phyloP scores from a whole-genome alignment of 2,888 invertebrate species.

The Phaonia tiefii region DNA sequence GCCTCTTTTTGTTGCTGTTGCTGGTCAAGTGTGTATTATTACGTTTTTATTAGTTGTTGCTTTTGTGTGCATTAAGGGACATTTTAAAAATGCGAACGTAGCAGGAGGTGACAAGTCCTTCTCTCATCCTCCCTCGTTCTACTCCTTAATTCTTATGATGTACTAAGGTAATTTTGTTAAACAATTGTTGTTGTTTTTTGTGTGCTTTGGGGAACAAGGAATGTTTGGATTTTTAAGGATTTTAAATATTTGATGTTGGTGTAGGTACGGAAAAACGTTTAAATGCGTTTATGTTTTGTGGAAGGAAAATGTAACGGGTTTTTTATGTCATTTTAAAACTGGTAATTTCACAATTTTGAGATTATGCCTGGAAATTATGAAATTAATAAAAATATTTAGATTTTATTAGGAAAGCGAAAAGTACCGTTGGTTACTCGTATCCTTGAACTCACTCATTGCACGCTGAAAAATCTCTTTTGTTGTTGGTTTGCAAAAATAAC shows the following conservation, averaged over 20 bases:
- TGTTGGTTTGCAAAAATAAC: too few relatives aligned
- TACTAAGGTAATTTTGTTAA: constrained; percentile 44
- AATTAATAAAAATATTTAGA: too few relatives aligned
- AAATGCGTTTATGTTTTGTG: too few relatives aligned
- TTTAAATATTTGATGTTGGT: constrained; percentile 19
- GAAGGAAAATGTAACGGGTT: too few relatives aligned
- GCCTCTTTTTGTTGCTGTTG: constrained; percentile 46
- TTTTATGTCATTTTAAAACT: too few relatives aligned
- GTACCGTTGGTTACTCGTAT: too few relatives aligned
- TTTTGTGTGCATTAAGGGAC: constrained; percentile 10
- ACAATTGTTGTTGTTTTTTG: constrained; percentile 20
- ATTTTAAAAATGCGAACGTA: constrained; percentile 4
- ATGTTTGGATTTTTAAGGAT: constrained; percentile 31
- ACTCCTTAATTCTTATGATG: constrained; percentile 30
- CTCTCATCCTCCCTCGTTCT: constrained; percentile 23
- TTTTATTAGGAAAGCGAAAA: too few relatives aligned
- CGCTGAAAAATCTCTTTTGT: too few relatives aligned
- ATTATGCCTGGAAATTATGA: too few relatives aligned
- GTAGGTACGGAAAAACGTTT: too few relatives aligned
- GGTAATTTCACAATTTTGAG: too few relatives aligned
- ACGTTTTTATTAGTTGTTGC: constrained; percentile 19
- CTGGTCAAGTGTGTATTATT: constrained; percentile 64
- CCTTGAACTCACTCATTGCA: too few relatives aligned
- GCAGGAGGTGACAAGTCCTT: background rate
- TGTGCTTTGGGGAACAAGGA: background rate